Base-by-base conservation (phyloP, 1,140 invertebrate species). In the Drosophila kanapiae region DNA sequence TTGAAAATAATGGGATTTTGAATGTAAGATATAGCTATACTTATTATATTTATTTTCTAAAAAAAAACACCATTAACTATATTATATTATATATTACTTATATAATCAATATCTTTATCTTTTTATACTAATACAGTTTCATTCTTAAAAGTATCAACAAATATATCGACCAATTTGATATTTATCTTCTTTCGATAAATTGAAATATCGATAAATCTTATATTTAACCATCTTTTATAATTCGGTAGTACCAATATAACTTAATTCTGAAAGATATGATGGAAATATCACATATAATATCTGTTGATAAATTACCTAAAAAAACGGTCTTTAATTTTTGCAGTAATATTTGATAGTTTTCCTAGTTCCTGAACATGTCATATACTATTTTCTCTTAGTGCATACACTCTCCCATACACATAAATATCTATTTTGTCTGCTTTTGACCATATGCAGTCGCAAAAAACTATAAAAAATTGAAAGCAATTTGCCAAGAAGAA, bases 401-500 rank as follows among this genome's bases (percentile, higher is more conserved):
- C 5, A 38, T 5, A n/a, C 11, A 1, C 5, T 11, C 10, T n/a
- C 8, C 27, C 27, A 27, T 63, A 40, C 33, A 23, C 35, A 49
- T 68, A 67, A 48, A 59, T 70, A 58, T 74, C 31, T 70, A 53
- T 54, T 45, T 72, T 42, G 31, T 56, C 11, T 29, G 13, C 40
- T 40, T 40, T 60, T 54, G 31, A 23, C 33, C 51, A 37, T 27
- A 61, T 33, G 33, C 54, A 47, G 31, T 54, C 47, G 0, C 18
- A 53, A 35, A 70, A 59, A 72, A 71, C 53, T 54, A 70, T 71
- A 78, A 59, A 78, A 64, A 72, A 78, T 78, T 60, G 67, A 78
- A 72, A 78, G 75, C 76, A 78, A 78, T 78, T 78, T 72, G 75
- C 76, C 58, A 64, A 45, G 65, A 54, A 78, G 51, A 70, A 78